These are phyloP conservation scores for Drosophila ambigua DNA, from an alignment of 1,140 invertebrate genomes.

Conservation along the genomic window DNA sequence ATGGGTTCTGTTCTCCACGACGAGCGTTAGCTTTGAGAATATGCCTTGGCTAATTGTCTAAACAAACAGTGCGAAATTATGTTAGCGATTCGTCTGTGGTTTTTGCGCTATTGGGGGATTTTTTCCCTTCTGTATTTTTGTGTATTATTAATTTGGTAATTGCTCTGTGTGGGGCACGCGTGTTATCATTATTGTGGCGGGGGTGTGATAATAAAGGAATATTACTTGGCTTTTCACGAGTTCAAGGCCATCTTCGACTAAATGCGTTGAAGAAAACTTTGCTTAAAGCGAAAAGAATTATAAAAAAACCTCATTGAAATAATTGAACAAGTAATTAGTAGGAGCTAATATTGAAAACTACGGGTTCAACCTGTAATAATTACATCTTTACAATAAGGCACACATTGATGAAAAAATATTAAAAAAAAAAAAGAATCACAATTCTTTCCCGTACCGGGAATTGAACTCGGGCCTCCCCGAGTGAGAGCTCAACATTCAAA, in stretches of 20 bases:
- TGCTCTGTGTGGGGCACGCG: slow-evolving; percentile 18
- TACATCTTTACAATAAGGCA: too few species aligned
- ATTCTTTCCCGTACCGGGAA: slow-evolving; percentile 90
- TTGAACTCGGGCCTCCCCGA: slow-evolving; percentile 92
- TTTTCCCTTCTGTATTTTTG: background rate
- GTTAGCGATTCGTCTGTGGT: slow-evolving; percentile 26
- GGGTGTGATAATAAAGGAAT: background rate
- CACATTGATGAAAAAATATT: too few species aligned
- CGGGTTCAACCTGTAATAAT: too few species aligned
- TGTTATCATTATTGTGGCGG: slow-evolving; percentile 1
- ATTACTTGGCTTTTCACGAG: too few species aligned
- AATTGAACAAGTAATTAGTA: too few species aligned
- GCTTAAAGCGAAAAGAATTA: too few species aligned
- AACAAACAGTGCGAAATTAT: slow-evolving; percentile 59
- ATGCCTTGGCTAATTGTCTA: slow-evolving; percentile 54
- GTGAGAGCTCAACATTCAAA: slow-evolving; percentile 85
- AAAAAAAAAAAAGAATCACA: too few species aligned
- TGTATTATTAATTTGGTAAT: slow-evolving; percentile 16
- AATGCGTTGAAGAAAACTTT: too few species aligned
- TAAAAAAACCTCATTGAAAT: too few species aligned
- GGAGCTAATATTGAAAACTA: too few species aligned
- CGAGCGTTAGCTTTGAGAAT: slow-evolving; percentile 4
- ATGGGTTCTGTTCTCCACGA: slow-evolving; percentile 5
- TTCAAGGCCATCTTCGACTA: too few species aligned
- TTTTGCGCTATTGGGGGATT: slow-evolving; percentile 9